Conservation (phyloP, 2,888 invertebrate genomes). For the Ganaspis brasiliensis region DNA sequence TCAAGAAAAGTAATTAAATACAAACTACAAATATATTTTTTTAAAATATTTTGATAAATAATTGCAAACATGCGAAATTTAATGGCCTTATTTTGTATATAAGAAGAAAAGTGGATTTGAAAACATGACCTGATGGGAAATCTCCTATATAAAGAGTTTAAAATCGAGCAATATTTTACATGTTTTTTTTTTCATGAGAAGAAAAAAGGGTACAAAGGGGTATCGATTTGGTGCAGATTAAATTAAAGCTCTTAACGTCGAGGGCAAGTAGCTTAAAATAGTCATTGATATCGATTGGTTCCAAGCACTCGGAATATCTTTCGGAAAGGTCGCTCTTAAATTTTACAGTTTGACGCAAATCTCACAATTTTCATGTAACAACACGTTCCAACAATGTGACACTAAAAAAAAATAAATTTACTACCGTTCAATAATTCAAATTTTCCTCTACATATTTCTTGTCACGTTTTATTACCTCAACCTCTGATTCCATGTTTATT, state of each 20-base stretch:
- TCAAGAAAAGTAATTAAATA: too few relatives aligned
- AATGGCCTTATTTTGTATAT: too few relatives aligned
- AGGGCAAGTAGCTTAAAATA: conserved; percentile 37
- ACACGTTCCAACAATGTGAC: conserved; percentile 30
- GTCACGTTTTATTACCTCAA: conserved; percentile 15
- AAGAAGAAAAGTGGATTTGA: neutral
- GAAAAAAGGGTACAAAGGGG: neutral
- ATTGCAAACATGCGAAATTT: too few relatives aligned
- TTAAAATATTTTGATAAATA: neutral
- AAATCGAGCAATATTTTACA: conserved; percentile 4
- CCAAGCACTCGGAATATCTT: conserved; percentile 17
- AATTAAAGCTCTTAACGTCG: conserved; percentile 48
- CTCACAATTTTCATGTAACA: neutral
- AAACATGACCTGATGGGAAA: neutral
- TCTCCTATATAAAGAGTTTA: neutral
- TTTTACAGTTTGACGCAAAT: conserved; percentile 2
- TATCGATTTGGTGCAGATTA: conserved; percentile 49
- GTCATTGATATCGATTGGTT: conserved; percentile 39
- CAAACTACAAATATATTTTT: too few relatives aligned
- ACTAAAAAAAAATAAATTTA: conserved; percentile 17
- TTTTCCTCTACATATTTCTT: conserved; percentile 15
- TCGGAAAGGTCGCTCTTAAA: conserved; percentile 30
- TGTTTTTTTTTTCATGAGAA: neutral
- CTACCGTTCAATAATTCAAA: conserved; percentile 19
- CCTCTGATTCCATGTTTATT: neutral